These are phyloP conservation scores for Dysmachus trigonus DNA, from an alignment of 2,888 invertebrate species.

Conservation along the genomic window DNA sequence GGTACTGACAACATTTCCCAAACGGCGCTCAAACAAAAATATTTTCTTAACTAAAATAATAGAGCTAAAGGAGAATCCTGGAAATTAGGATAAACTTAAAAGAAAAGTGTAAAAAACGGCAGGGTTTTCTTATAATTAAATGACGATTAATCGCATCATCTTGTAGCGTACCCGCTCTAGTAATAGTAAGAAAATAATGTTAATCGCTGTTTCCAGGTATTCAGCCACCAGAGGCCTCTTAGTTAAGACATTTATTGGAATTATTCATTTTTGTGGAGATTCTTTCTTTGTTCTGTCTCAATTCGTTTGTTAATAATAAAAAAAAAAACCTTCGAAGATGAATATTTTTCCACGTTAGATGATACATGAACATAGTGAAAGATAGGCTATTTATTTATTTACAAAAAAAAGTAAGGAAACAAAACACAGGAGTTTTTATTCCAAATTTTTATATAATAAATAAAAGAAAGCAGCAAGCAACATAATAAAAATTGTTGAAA, in stretches of 20 bases:
- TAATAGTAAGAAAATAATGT: background rate
- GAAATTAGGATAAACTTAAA: background rate
- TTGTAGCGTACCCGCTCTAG: background rate
- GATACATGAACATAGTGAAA: background rate
- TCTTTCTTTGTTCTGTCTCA: background rate
- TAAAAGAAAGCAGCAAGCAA: background rate
- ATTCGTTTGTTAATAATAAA: background rate
- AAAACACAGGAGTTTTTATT: background rate
- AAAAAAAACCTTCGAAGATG: background rate
- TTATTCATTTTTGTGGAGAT: background rate
- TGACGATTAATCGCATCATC: background rate
- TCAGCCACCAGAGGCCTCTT: background rate
- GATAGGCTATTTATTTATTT: background rate
- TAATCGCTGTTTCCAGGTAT: background rate
- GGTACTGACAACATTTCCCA: slow-evolving; percentile 17
- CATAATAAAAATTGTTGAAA: background rate
- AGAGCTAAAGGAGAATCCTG: background rate
- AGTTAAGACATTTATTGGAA: background rate
- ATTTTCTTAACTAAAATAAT: background rate
- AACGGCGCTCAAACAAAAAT: slow-evolving; percentile 14
- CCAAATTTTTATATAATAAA: background rate
- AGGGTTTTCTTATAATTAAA: background rate
- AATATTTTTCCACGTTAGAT: background rate
- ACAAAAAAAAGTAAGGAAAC: too few species aligned
- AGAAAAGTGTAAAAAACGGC: background rate